Evolutionary conservation across 2,113 vertebrate genomes (phyloP).

Genomic region (Aphyosemion australe): DNA sequence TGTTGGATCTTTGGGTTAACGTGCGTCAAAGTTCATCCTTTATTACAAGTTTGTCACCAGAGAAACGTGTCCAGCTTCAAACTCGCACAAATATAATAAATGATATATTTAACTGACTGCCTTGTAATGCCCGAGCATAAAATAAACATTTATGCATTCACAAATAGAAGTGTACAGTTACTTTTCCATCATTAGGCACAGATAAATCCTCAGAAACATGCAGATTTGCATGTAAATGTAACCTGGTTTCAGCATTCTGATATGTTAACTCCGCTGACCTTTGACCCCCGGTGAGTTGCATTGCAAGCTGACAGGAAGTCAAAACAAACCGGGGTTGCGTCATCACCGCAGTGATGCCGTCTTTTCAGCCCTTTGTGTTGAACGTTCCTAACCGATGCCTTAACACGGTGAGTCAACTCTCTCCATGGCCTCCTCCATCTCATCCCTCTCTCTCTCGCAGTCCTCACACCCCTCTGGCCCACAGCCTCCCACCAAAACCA

Average conservation of each 20-base stretch:
- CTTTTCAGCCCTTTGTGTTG: constrained; percentile 12
- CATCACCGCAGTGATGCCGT: not conserved
- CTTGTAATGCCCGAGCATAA: too few species aligned
- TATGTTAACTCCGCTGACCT: constrained; percentile 19
- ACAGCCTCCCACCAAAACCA: constrained; percentile 77
- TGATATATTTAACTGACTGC: too few species aligned
- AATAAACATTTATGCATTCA: constrained; percentile 6
- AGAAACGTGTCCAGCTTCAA: too few species aligned
- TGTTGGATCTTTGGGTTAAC: constrained; percentile 13
- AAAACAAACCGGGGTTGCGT: constrained; percentile 22
- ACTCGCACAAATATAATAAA: not conserved
- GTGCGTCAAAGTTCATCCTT: not conserved
- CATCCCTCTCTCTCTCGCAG: constrained; percentile 79
- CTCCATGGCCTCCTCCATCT: constrained; percentile 70
- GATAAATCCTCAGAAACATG: constrained; percentile 47
- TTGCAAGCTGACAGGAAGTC: constrained; percentile 20
- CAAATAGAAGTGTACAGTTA: constrained; percentile 16
- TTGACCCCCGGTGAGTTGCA: not conserved
- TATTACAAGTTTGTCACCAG: constrained; percentile 3
- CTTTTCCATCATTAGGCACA: constrained; percentile 61
- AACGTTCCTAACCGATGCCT: constrained; percentile 5
- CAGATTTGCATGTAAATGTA: constrained; percentile 20
- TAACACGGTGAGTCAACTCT: constrained; percentile 74
- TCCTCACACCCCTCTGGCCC: constrained; percentile 77
- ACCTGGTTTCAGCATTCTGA: constrained; percentile 10